Evolutionary conservation across 30 jellyfish, hydroid and myxozoan species (phyloP).

Genomic region (Aurelia aurita): DNA sequence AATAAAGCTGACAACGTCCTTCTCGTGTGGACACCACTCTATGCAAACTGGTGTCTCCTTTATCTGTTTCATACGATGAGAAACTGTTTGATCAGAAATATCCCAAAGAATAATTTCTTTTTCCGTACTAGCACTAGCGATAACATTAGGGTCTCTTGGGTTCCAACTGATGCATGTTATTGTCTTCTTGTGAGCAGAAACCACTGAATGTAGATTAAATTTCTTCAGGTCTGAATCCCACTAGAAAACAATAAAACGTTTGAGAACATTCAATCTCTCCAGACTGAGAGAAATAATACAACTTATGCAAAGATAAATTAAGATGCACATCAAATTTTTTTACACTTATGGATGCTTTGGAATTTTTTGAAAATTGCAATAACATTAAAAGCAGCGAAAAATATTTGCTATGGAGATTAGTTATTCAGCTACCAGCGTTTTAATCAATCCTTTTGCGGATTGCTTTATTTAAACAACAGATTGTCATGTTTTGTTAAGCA

Average conservation of each 20-base stretch:
- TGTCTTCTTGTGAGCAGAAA: conserved; percentile 85
- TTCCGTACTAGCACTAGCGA: conserved; percentile 82
- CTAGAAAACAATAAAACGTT: conserved; percentile 10
- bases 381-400: no score
- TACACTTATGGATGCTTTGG: no score
- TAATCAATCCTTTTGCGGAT: no score
- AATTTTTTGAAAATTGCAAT: no score
- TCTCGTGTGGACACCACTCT: conserved; percentile 84
- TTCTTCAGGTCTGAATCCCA: conserved; percentile 45
- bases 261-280: no score
- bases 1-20: conserved; percentile 52
- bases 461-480: no score
- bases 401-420: no score
- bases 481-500: no score
- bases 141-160: conserved; percentile 54
- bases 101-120: conserved; percentile 77
- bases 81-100: conserved; percentile 65
- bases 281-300: no score
- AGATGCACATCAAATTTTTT: no score
- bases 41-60: conserved; percentile 52
- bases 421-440: no score
- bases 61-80: conserved; percentile 30
- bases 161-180: conserved; percentile 77
- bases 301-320: no score
- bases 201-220: conserved; percentile 76